Evolutionary conservation across 1,140 invertebrate genomes (phyloP).

Genomic region (Sycophila sp.): DNA sequence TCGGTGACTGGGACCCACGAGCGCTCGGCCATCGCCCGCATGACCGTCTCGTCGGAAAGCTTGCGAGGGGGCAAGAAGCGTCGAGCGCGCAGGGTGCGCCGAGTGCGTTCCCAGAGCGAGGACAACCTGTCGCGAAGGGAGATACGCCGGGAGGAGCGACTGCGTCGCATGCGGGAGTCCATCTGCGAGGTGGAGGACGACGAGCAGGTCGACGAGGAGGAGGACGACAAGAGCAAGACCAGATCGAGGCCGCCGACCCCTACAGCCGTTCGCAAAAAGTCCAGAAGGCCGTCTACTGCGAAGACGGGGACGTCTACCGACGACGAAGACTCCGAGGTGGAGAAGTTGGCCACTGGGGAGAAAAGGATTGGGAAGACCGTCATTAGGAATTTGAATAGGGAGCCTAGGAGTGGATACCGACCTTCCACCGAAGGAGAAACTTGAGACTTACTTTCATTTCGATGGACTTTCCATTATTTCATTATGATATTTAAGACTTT

Average conservation of each 20-base stretch:
- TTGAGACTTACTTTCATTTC: too few relatives aligned
- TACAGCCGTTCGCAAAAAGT: neutral
- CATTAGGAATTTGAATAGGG: slow-evolving; percentile 48
- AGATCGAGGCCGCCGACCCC: neutral
- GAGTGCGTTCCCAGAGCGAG: slow-evolving; percentile 51
- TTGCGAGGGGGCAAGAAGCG: slow-evolving; percentile 52
- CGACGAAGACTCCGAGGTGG: slow-evolving; percentile 60
- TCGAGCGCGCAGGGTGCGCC: slow-evolving; percentile 35
- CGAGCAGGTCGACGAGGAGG: slow-evolving; percentile 41
- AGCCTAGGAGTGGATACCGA: slow-evolving; percentile 50
- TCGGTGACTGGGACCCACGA: slow-evolving; percentile 36
- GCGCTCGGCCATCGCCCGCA: slow-evolving; percentile 30
- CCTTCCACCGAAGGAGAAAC: slow-evolving; percentile 32
- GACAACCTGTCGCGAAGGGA: slow-evolving; percentile 55
- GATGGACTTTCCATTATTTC: too few relatives aligned
- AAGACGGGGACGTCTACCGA: slow-evolving; percentile 53
- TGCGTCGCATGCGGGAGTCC: slow-evolving; percentile 28
- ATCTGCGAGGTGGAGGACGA: slow-evolving; percentile 37
- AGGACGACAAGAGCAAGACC: slow-evolving; percentile 26
- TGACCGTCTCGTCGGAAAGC: slow-evolving; percentile 56
- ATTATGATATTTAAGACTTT: too few relatives aligned
- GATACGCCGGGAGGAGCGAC: slow-evolving; percentile 47
- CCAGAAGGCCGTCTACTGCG: slow-evolving; percentile 12
- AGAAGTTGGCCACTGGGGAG: neutral
- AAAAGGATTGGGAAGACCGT: slow-evolving; percentile 38